Percentiles rank a stretch among this genome's conserved stretches.
Evolutionary conservation across 2,797 vertebrate species (phyloP).

Genomic region (Xenopus petersii): DNA sequence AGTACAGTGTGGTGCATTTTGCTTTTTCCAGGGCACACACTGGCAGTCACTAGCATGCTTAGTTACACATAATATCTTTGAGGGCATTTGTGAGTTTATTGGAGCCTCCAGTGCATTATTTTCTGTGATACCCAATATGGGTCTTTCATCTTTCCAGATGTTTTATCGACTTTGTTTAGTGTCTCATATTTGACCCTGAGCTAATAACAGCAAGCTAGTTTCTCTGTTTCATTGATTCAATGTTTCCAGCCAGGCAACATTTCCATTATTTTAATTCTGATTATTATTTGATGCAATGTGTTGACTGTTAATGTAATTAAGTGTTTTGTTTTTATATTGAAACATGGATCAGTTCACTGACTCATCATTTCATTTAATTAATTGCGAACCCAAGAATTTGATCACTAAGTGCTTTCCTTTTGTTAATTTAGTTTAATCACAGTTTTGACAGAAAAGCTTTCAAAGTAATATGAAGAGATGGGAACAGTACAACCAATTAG

Average conservation of each 20-base stretch:
- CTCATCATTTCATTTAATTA: conserved; percentile 64
- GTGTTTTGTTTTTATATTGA: conserved; percentile 62
- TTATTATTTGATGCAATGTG: conserved; percentile 59
- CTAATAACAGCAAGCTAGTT: conserved; percentile 51
- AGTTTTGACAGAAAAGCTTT: conserved; percentile 62
- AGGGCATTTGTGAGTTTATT: conserved; percentile 45
- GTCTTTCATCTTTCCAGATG: conserved; percentile 58
- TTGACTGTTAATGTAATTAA: conserved; percentile 67
- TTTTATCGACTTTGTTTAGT: conserved; percentile 59
- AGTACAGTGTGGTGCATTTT: no score
- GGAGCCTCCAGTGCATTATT: conserved; percentile 48
- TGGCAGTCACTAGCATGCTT: background rate
- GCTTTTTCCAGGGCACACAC: background rate
- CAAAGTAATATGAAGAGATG: conserved; percentile 55
- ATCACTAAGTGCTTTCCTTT: conserved; percentile 59
- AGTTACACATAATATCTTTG: conserved; percentile 22
- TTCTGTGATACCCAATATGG: conserved; percentile 53
- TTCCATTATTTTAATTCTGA: conserved; percentile 52
- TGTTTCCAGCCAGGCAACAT: conserved; percentile 48
- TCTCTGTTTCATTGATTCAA: conserved; percentile 50
- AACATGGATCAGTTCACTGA: conserved; percentile 56
- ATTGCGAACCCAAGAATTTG: conserved; percentile 60
- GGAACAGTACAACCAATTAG: conserved; percentile 48
- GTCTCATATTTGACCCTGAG: conserved; percentile 53
- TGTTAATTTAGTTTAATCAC: conserved; percentile 65